Percentiles rank a stretch among this genome's conserved stretches.
Evolutionary conservation across 1,140 invertebrate genomes (phyloP).

Genomic region (Caenorhabditis latens): DNA sequence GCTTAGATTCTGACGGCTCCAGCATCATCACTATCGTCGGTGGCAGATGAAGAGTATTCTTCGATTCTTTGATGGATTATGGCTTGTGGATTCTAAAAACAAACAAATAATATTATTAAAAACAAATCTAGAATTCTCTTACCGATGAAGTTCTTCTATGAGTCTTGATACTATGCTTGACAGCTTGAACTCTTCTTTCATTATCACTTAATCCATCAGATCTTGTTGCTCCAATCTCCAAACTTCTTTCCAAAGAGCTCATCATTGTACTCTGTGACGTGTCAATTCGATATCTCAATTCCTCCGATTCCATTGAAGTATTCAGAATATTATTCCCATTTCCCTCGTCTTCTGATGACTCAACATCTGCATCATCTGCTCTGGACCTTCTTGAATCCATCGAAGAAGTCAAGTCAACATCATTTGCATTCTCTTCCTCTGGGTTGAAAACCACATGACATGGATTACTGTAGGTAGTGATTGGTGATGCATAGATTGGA

Average conservation of each 20-base stretch:
- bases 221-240: conserved; percentile 66
- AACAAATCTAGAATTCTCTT: background rate
- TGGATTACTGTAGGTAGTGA: conserved; percentile 52
- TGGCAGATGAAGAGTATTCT: conserved; percentile 51
- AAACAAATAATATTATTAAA: background rate
- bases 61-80: conserved; percentile 40
- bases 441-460: background rate
- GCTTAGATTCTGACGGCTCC: conserved; percentile 33
- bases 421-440: conserved; percentile 21
- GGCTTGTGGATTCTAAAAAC: conserved; percentile 53
- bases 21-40: conserved; percentile 54
- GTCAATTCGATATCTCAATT: conserved; percentile 52
- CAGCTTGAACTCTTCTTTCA: conserved; percentile 52
- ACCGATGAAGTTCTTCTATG: conserved; percentile 62
- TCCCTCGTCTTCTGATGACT: conserved; percentile 56
- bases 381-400: conserved; percentile 46
- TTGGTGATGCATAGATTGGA: conserved; percentile 46
- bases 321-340: conserved; percentile 62
- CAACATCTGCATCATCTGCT: conserved; percentile 1
- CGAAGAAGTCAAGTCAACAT: conserved; percentile 23
- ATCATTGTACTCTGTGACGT: conserved; percentile 63
- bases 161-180: conserved; percentile 60
- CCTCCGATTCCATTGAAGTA: conserved; percentile 63
- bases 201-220: conserved; percentile 68
- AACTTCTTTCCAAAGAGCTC: conserved; percentile 64